Base-by-base conservation (phyloP, 2,113 vertebrate genomes). In the Nymphicus hollandicus region DNA sequence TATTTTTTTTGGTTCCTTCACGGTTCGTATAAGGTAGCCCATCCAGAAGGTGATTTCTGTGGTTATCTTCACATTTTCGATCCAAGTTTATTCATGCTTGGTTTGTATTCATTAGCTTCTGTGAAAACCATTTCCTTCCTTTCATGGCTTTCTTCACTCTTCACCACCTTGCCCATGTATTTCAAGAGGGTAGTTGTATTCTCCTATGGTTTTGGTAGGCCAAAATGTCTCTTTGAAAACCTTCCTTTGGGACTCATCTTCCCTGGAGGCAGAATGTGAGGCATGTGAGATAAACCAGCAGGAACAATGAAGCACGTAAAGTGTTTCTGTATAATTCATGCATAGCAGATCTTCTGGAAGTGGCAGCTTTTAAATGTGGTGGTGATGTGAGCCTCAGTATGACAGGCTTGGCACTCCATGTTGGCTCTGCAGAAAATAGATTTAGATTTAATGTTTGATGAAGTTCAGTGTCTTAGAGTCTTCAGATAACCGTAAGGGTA, bases 291-390 rank as follows among this genome's bases (percentile, higher is more conserved):
- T 3, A 60, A 76, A 61, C 16, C 19, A 65, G 22, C 18, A 68
- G 27, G 23, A 58, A 27, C 0, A 1, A 13, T 41, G 37, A 41
- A 78, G 31, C 24, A 82, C 8, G 11, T 10, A 5, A 15, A 56
- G 7, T 0, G 0, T 74, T 82, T 53, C 47, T 37, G 12, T 41
- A 8, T 29, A 39, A 41, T 4, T 52, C 3, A 35, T 9, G 17
- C 31, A 66, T 4, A 61, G 50, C 13, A 86, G 46, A 49, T 63
- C 43, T 70, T 47, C 56, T 69, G 69, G 17, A 76, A 88, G n/a
- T 17, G 3, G 2, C 15, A 16, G 31, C 20, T 91, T 73, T 50
- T 23, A 33, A 44, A 39, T 49, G 55, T 47, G 11, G 17, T 31
- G 33, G 11, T 76, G 22, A 10, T 46, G 18, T 50, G 35, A 80